These are phyloP conservation scores for Aptenodytes forsteri DNA, from an alignment of 2,113 vertebrate genomes.

Conservation along the genomic window DNA sequence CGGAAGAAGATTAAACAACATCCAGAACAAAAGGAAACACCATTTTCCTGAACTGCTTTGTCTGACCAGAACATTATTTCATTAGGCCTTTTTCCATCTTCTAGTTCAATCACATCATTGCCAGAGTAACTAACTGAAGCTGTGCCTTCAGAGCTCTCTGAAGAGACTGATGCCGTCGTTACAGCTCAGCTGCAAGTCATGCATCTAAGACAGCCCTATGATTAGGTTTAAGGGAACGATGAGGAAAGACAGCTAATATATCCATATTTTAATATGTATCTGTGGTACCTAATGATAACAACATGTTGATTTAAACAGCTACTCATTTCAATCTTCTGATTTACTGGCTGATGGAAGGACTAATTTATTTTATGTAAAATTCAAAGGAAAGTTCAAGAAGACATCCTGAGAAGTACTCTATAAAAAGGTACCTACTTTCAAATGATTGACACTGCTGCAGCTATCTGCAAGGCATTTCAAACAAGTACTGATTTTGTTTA, in stretches of 20 bases:
- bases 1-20: background rate
- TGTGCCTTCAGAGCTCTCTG: background rate
- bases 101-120: background rate
- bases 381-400: constrained; percentile 16
- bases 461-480: background rate
- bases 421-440: background rate
- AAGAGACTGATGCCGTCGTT: background rate
- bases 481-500: background rate
- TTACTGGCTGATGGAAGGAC: background rate
- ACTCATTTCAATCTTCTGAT: background rate
- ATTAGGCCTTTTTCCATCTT: background rate
- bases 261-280: constrained; percentile 30
- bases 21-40: background rate
- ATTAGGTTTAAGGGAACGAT: background rate
- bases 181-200: constrained; percentile 11
- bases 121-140: background rate
- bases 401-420: background rate
- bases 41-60: background rate
- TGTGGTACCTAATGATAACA: constrained; percentile 8
- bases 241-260: background rate
- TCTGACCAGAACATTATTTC: background rate
- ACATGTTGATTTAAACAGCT: constrained; percentile 19
- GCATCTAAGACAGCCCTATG: background rate
- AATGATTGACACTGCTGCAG: background rate
- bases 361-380: constrained; percentile 47